Evolutionary conservation across 2,888 invertebrate genomes (phyloP).

Genomic region (Harpalus rufipes): DNA sequence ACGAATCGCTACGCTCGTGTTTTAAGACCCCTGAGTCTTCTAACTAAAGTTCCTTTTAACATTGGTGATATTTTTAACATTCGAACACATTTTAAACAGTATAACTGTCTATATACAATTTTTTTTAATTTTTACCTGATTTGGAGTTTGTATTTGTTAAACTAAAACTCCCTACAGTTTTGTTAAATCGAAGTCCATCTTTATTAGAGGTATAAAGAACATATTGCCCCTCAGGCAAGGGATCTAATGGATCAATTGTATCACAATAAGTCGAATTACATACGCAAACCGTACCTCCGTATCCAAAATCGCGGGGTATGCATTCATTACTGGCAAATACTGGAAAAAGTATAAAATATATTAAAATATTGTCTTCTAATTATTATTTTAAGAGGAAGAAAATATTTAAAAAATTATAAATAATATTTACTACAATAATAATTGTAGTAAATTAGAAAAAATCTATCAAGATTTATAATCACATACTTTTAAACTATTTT

Average conservation of each 20-base stretch:
- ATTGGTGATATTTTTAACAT: too few species aligned
- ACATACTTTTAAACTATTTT: too few species aligned
- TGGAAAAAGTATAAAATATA: background rate
- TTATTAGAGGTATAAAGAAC: conserved; percentile 81
- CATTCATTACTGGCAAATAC: conserved; percentile 69
- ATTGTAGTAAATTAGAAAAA: too few species aligned
- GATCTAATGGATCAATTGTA: conserved; percentile 79
- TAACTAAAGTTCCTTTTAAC: too few species aligned
- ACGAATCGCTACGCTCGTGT: too few species aligned
- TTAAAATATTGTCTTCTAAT: background rate
- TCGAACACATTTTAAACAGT: too few species aligned
- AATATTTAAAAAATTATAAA: too few species aligned
- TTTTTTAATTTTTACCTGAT: conserved; percentile 41
- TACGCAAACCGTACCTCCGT: conserved; percentile 81
- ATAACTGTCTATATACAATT: too few species aligned
- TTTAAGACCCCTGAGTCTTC: too few species aligned
- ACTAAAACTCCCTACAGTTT: conserved; percentile 60
- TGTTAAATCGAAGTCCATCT: conserved; percentile 79
- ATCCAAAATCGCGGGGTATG: conserved; percentile 71
- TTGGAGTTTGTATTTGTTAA: background rate
- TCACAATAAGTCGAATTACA: conserved; percentile 87
- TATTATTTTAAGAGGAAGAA: background rate
- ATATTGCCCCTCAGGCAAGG: conserved; percentile 76
- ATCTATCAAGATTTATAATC: too few species aligned
- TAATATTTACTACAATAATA: too few species aligned